Percentiles rank a stretch among this genome's conserved stretches.
Conservation (phyloP, 64 coral and sea anemone species). For the Stylophora pistillata region DNA sequence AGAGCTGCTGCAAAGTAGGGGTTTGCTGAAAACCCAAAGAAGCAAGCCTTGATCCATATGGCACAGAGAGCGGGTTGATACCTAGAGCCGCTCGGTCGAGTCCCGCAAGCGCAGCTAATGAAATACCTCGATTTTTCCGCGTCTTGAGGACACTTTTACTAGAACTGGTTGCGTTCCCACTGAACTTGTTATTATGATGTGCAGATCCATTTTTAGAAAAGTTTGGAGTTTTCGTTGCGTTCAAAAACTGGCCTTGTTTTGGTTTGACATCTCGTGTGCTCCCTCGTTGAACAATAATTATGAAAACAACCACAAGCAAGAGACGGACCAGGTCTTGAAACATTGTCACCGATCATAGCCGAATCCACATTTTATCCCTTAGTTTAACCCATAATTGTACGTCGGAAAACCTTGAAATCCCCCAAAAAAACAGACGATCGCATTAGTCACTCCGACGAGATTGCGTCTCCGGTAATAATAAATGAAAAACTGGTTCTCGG, state of each 20-base stretch:
- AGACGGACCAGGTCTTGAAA: constrained; percentile 32
- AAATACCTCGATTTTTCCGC: constrained; percentile 38
- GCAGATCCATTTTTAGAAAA: background rate
- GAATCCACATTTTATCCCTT: background rate
- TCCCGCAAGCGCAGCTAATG: constrained; percentile 26
- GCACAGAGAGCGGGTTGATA: constrained; percentile 28
- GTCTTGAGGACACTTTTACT: constrained; percentile 1
- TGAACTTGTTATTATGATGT: constrained; percentile 10
- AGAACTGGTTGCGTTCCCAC: constrained; percentile 1
- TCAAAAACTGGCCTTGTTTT: constrained; percentile 12
- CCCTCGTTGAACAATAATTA: constrained; percentile 9
- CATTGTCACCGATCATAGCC: constrained; percentile 43
- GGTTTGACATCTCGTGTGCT: background rate
- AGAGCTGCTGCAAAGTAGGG: constrained; percentile 32
- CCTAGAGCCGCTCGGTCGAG: constrained; percentile 34
- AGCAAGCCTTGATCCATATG: constrained; percentile 45
- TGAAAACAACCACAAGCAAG: constrained; percentile 16
- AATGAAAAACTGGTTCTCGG: constrained; percentile 27
- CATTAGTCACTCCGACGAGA: background rate
- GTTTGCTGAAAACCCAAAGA: constrained; percentile 42
- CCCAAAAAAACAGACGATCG: background rate
- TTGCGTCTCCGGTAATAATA: constrained; percentile 38
- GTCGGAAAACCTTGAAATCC: background rate
- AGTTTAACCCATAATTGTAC: constrained; percentile 25
- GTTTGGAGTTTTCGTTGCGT: constrained; percentile 22